Evolutionary conservation across 2,113 vertebrate genomes (phyloP), one percentile per base, ranked within the genome.

Genomic region (Cynopterus brachyotis): DNA sequence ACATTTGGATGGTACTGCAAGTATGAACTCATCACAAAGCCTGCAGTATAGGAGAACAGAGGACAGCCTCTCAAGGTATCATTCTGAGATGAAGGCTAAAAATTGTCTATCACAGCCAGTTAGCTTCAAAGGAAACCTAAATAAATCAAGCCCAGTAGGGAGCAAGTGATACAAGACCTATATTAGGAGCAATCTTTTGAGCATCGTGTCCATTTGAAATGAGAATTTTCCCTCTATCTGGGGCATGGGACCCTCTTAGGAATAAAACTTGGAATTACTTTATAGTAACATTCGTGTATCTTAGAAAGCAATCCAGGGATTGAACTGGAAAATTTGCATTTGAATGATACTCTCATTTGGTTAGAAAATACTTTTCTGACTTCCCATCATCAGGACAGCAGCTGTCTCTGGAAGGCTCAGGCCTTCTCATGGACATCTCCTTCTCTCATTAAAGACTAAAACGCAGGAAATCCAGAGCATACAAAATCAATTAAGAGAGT

Each of bases 51-150:
- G 73, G 26, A 96, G 95, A 96, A 97, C 5, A 92, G 55, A 96
- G 67, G 64, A 89, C 10, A 86, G 60, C 66, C 93, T 97, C 96
- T 97, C 67, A 95, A 91, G 86, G 75, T 53, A 92, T 94, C 55
- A 2, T 97, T 98, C 94, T 96, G 55, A 59, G 95, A 97, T 30
- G 83, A 87, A 97, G 72, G 83, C 81, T 98, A 96, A 97, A 97
- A 96, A 97, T 95, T 96, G 62, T 96, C 95, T 94, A 96, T 96
- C 89, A 75, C 47, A 82, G 79, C 22, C 93, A 94, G 89, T 6
- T 93, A 89, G 80, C 94, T 95, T 98, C 97, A 97, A 97, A 98
- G 93, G 79, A 97, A 97, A 22, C 64, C 93, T 96, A 88, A 32
- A n/a, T 92, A 98, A 98, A 97, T 64, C 37, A 16, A 93, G 64